phyloP scores from a whole-genome alignment of 1,140 invertebrate species.

The Heliconius hermathena region DNA sequence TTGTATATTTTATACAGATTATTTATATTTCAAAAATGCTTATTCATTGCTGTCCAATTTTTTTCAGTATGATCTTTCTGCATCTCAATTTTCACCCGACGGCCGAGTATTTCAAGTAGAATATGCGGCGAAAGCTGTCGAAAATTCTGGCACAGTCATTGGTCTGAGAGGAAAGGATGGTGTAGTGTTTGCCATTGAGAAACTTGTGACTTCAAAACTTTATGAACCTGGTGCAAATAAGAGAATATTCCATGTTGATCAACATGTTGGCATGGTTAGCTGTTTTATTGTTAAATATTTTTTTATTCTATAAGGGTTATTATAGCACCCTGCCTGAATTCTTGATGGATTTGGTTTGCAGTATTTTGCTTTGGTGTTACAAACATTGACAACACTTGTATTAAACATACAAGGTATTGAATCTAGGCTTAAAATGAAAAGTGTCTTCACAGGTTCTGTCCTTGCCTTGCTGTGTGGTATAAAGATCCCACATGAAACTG shows the following conservation, averaged over 20 bases:
- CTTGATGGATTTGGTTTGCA: too few species aligned
- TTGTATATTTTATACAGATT: not conserved
- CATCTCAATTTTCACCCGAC: constrained; percentile 99
- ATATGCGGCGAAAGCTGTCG: constrained; percentile 99
- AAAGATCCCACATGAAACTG: too few species aligned
- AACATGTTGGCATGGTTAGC: constrained; percentile 95
- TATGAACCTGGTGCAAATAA: constrained; percentile 97
- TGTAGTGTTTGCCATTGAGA: constrained; percentile 98
- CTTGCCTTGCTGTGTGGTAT: too few species aligned
- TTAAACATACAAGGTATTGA: too few species aligned
- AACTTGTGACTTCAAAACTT: constrained; percentile 97
- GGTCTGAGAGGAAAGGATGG: constrained; percentile 97
- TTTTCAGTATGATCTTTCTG: constrained; percentile 98
- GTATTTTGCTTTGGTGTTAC: too few species aligned
- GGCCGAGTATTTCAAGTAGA: constrained; percentile 99
- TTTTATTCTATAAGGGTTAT: too few species aligned
- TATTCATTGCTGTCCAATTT: constrained; percentile 59
- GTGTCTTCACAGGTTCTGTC: too few species aligned
- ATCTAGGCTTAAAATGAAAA: too few species aligned
- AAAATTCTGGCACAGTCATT: constrained; percentile 98
- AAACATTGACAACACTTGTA: too few species aligned
- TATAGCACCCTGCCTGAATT: too few species aligned
- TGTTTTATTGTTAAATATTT: not conserved
- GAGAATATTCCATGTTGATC: constrained; percentile 96
- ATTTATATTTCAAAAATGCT: constrained; percentile 39